Evolutionary conservation across 2,888 invertebrate species (phyloP), one percentile per base, ranked within the genome.

Genomic region (Empis livida): DNA sequence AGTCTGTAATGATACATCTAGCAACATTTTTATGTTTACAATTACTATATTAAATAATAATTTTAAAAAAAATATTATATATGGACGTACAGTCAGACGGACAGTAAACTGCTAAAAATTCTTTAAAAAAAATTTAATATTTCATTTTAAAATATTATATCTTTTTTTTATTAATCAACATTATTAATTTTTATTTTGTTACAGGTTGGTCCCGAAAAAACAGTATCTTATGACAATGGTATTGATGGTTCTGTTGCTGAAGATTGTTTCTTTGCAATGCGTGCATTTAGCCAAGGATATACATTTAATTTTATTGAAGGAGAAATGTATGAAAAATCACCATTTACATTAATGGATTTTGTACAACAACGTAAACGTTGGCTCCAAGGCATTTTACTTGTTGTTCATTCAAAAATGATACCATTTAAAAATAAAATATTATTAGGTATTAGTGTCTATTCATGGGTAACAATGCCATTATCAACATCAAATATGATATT

Each of bases 291-390:
- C 52, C 80, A 89, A 66, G 95, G 94, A 23, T 95, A 87, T 65
- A 78, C 84, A 16, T 96, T 96, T 68, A 89, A 92, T 65, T 96
- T 95, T 70, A 82, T 96, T 54, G 95, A 96, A 67, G 95, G 96
- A 43, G 96, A 96, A 72, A 95, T 96, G 95, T 94, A 94, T 85
- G 96, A 96, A 66, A 95, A 96, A 65, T 92, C 92, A 8, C 95
- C 96, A 4, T 96, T 96, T 67, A 90, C 91, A 2, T 71, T 96
- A 31, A 84, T 86, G 79, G 96, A 96, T 67, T 93, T 96, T 61
- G 79, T 96, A 56, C 94, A 95, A 67, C 96, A 96, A 64, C 77
- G 96, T 49, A 96, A 96, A 66, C 78, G 96, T 46, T 96, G 96
- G 96, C 78, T 96, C 46, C 89, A 91, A 73, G 92, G 91, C 62